Conservation (phyloP, 2,888 invertebrate species). For the Oscheius sp. region DNA sequence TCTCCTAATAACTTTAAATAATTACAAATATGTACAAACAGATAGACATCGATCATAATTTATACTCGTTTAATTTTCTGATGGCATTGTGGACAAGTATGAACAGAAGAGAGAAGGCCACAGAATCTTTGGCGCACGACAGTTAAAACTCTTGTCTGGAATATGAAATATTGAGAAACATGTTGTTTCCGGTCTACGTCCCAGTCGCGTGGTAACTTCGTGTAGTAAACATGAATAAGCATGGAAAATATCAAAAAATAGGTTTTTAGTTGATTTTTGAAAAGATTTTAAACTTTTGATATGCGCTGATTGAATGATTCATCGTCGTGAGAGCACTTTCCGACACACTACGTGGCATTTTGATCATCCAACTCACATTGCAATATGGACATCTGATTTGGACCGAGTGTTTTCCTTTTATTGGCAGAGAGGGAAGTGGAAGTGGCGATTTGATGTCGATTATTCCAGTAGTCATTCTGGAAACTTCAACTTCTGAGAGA, state of each 20-base stretch:
- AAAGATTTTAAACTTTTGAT: neutral
- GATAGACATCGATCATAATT: no score
- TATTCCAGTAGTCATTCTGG: neutral
- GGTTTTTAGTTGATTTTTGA: neutral
- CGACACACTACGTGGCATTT: neutral
- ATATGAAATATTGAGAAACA: no score
- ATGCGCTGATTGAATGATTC: no score
- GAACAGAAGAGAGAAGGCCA: neutral
- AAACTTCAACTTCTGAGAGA: neutral
- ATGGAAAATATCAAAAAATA: neutral
- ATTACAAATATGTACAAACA: no score
- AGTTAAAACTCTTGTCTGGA: slow-evolving; percentile 18
- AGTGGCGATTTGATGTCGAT: slow-evolving; percentile 5
- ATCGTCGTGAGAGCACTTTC: no score
- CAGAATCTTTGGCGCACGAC: slow-evolving; percentile 1
- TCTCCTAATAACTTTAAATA: no score
- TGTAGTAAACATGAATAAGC: neutral
- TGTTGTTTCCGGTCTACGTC: neutral
- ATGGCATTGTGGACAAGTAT: slow-evolving; percentile 21
- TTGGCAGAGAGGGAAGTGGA: neutral
- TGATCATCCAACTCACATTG: neutral
- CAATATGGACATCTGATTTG: slow-evolving; percentile 25
- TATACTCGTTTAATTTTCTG: no score
- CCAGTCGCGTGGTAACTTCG: neutral
- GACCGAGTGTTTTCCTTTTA: slow-evolving; percentile 3